Base-by-base conservation (phyloP, 2,797 vertebrate species). In the Oreochromis mossambicus region DNA sequence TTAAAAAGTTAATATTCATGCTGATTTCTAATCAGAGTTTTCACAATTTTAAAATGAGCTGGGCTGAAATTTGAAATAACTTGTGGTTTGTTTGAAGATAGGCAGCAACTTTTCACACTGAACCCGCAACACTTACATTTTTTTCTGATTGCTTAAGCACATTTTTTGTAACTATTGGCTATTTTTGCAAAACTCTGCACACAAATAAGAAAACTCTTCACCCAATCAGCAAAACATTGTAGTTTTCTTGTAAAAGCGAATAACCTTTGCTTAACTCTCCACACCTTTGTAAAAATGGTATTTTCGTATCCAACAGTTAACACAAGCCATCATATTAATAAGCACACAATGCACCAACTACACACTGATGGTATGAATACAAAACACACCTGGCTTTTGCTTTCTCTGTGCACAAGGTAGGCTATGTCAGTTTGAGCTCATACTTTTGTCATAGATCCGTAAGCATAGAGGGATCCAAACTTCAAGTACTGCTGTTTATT, bases 381-480 rank as follows among this genome's bases (percentile, higher is more conserved):
- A 54, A 54, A 24, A 1, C 52, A 24, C 52, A 54, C 2, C 0
- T 54, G 52, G 52, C 52, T 54, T 54, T 54, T 52, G 51, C 51
- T 52, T 4, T 52, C 26, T 54, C 52, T 26, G 52, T 54, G 52
- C 4, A 13, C 21, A 24, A 54, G 52, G 21, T 24, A 54, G 52
- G 52, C 21, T 0, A 26, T 54, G 12, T 54, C 21, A 54, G 12
- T 7, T 54, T 54, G 52, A 14, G 21, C 2, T 54, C 52, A 54
- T 54, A 24, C 52, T 54, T 54, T 24, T 54, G 21, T 54, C 52
- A 24, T 24, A 54, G 51, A 1, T 54, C 51, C 0, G 11, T 24
- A 54, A 54, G 3, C 51, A 52, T 0, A 52, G 51, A 2, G 51
- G 10, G n/a, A 52, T 52, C 51, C 6, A 0, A 52, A 52, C 51